phyloP scores from a whole-genome alignment of 92 coral and sea anemone genomes.

The Meandrina meandrites region DNA sequence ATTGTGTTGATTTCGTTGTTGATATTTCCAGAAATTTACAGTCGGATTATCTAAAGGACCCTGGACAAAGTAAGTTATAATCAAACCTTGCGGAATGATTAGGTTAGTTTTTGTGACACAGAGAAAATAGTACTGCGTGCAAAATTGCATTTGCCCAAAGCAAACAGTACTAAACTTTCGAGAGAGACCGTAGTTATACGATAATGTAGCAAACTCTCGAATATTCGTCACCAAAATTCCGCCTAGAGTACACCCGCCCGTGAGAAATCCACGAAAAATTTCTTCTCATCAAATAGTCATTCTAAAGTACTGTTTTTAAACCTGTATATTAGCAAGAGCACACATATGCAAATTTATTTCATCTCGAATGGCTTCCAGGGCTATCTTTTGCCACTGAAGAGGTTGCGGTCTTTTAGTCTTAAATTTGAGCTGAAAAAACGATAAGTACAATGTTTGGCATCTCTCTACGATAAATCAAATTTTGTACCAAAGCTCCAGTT shows the following conservation, averaged over 20 bases:
- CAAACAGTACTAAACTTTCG: neutral
- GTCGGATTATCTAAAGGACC: too few species aligned
- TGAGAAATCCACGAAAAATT: neutral
- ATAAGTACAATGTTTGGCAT: neutral
- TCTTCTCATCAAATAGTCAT: neutral
- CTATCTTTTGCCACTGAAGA: neutral
- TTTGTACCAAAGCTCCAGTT: too few species aligned
- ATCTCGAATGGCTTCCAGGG: neutral
- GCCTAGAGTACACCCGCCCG: too few species aligned
- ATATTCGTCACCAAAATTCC: neutral
- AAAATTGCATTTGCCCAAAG: neutral
- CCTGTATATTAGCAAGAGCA: neutral
- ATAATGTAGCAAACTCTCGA: neutral
- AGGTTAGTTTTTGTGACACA: neutral
- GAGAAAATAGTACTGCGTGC: neutral
- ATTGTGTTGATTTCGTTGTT: slow-evolving; percentile 11
- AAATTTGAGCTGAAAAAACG: neutral
- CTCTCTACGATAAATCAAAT: too few species aligned
- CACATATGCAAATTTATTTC: neutral
- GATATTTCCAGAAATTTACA: neutral
- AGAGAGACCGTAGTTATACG: too few species aligned
- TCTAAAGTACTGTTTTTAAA: neutral
- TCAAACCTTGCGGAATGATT: neutral
- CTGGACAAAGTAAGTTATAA: neutral
- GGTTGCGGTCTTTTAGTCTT: neutral